Evolutionary conservation across 2,113 vertebrate genomes (phyloP).

Genomic region (Petaurus breviceps): DNA sequence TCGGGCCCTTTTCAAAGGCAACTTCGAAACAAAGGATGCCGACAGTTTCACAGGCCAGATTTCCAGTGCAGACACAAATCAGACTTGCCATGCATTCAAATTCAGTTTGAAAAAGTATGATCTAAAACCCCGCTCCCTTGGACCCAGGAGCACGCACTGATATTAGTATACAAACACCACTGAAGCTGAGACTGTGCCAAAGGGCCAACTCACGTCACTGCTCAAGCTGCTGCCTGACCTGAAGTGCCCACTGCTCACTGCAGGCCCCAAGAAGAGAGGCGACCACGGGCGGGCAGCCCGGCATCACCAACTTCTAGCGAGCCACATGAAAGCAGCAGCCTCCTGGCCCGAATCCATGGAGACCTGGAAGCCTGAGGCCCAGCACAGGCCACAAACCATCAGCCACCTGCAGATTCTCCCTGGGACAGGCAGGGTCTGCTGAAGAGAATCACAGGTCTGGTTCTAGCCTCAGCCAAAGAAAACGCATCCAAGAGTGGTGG

Average conservation of each 20-base stretch:
- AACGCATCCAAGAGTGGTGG: neutral
- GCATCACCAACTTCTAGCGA: neutral
- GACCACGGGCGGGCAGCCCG: neutral
- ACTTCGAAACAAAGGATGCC: neutral
- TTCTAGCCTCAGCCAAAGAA: neutral
- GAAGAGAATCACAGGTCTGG: neutral
- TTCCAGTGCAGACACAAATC: too few species aligned
- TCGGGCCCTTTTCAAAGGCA: neutral
- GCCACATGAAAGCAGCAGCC: neutral
- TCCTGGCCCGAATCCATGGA: neutral
- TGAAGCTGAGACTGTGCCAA: neutral
- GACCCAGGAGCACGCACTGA: accelerated
- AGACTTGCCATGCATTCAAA: neutral
- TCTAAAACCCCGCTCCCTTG: neutral
- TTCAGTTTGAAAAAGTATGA: neutral
- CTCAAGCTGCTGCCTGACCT: neutral
- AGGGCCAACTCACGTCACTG: neutral
- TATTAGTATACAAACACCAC: neutral
- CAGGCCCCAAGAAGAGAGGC: neutral
- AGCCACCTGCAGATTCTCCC: neutral
- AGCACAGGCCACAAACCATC: neutral
- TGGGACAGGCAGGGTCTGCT: neutral
- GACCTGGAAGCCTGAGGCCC: accelerated
- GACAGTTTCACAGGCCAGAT: accelerated
- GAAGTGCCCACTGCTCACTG: neutral